A percentile compares a stretch with the other conserved stretches of the same genome.
Evolutionary conservation across 2,797 vertebrate genomes (phyloP).

Genomic region (Aythya fuligula): DNA sequence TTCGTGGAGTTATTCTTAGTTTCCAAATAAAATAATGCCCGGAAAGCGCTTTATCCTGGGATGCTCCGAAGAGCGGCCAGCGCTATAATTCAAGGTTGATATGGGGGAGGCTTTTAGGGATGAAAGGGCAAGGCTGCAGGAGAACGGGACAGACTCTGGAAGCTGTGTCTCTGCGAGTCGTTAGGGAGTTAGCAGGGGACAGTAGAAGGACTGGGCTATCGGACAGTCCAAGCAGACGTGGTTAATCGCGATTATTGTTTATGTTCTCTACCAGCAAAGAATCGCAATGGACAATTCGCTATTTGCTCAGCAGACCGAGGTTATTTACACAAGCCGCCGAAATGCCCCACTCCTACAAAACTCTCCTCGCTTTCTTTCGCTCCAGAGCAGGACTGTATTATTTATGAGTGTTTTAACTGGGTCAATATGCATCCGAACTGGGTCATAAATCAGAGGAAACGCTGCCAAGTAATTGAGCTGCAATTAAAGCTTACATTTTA

Average conservation of each 20-base stretch:
- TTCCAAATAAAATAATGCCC: slow-evolving; percentile 36
- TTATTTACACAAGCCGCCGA: slow-evolving; percentile 56
- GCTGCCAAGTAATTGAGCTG: slow-evolving; percentile 77
- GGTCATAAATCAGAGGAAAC: slow-evolving; percentile 80
- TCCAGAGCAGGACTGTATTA: slow-evolving; percentile 67
- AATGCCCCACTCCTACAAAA: slow-evolving; percentile 54
- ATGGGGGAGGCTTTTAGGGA: not conserved
- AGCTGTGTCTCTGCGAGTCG: not conserved
- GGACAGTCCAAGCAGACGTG: not conserved
- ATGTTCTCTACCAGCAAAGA: slow-evolving; percentile 11
- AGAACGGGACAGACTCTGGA: not conserved
- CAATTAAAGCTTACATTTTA: slow-evolving; percentile 77
- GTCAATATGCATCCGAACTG: slow-evolving; percentile 78
- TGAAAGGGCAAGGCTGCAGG: not conserved
- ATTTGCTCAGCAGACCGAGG: slow-evolving; percentile 43
- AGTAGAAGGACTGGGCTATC: not conserved
- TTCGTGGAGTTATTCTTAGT: not conserved
- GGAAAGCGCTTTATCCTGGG: not conserved
- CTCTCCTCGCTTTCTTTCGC: slow-evolving; percentile 57
- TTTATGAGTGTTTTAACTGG: slow-evolving; percentile 80
- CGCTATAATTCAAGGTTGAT: not conserved
- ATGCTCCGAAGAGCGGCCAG: slow-evolving; percentile 3
- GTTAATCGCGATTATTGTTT: slow-evolving; percentile 26
- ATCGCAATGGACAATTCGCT: not conserved
- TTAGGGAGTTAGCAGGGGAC: not conserved